These are phyloP conservation scores for Onychomys torridus DNA, from an alignment of 2,797 vertebrate genomes.

Conservation along the genomic window DNA sequence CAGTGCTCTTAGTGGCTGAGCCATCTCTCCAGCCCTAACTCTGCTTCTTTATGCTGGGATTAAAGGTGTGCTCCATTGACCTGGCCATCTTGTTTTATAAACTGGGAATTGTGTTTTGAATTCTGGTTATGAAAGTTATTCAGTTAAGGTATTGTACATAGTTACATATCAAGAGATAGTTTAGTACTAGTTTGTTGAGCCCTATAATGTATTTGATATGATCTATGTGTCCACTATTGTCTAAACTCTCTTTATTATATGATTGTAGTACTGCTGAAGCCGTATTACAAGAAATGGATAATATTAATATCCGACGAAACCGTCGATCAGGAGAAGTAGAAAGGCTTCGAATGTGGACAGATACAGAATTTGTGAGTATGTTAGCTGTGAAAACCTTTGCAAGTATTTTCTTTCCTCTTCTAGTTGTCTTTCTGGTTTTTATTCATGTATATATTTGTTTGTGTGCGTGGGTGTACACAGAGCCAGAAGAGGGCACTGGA, in stretches of 20 bases:
- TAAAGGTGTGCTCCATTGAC: neutral
- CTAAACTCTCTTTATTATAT: constrained; percentile 61
- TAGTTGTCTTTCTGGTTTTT: neutral
- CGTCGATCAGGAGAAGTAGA: constrained; percentile 95
- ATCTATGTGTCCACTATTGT: neutral
- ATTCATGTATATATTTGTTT: neutral
- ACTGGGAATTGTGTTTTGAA: constrained; percentile 38
- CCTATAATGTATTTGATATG: neutral
- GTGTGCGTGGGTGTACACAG: neutral
- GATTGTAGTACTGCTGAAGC: constrained; percentile 96
- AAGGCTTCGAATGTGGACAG: constrained; percentile 98
- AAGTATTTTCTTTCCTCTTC: neutral
- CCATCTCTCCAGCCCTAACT: too few relatives aligned
- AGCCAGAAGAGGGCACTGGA: neutral
- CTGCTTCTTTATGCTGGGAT: neutral
- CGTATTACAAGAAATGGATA: constrained; percentile 99
- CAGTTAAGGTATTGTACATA: constrained; percentile 1
- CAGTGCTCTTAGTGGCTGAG: too few relatives aligned
- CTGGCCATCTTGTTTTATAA: neutral
- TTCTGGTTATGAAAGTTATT: constrained; percentile 8
- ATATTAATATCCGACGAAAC: constrained; percentile 98
- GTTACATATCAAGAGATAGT: constrained; percentile 32
- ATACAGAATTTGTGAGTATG: constrained; percentile 96
- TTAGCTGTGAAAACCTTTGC: constrained; percentile 24
- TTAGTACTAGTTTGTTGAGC: constrained; percentile 31